Percentiles rank a stretch among this genome's conserved stretches.
phyloP scores from a whole-genome alignment of 2,797 vertebrate genomes.

The Prunella strophiata region DNA sequence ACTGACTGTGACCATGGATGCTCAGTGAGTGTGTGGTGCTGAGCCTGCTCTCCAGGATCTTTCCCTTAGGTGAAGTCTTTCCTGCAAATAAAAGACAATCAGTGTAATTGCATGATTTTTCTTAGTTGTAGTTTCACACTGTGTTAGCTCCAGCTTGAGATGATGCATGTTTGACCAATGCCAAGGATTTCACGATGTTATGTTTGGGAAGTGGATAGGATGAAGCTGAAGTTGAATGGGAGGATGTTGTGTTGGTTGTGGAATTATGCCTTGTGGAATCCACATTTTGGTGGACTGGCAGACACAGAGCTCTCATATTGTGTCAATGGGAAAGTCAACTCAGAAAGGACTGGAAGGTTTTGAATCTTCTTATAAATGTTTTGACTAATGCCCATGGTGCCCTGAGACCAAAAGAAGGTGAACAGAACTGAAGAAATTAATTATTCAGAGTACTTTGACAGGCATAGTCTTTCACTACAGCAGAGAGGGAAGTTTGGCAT shows the following conservation, averaged over 20 bases:
- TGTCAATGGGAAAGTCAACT: rapidly evolving
- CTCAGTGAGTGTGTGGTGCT: background rate
- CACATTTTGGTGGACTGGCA: background rate
- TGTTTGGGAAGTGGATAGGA: background rate
- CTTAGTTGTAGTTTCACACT: background rate
- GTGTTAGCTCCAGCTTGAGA: background rate
- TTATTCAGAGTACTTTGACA: background rate
- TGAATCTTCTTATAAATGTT: background rate
- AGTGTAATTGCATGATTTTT: background rate
- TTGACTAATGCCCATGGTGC: background rate
- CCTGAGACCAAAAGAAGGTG: background rate
- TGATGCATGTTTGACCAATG: background rate
- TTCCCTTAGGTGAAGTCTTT: background rate
- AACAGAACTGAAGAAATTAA: background rate
- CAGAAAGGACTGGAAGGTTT: background rate
- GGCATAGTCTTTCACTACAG: background rate
- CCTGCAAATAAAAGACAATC: background rate
- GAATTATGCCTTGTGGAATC: background rate
- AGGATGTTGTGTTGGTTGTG: background rate
- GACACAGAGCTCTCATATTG: background rate
- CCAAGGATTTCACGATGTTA: background rate
- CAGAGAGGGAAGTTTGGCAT: background rate
- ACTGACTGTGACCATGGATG: background rate
- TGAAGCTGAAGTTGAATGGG: background rate
- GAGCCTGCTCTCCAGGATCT: background rate